Conservation (phyloP, 2,888 invertebrate genomes). For the Tigriopus californicus region DNA sequence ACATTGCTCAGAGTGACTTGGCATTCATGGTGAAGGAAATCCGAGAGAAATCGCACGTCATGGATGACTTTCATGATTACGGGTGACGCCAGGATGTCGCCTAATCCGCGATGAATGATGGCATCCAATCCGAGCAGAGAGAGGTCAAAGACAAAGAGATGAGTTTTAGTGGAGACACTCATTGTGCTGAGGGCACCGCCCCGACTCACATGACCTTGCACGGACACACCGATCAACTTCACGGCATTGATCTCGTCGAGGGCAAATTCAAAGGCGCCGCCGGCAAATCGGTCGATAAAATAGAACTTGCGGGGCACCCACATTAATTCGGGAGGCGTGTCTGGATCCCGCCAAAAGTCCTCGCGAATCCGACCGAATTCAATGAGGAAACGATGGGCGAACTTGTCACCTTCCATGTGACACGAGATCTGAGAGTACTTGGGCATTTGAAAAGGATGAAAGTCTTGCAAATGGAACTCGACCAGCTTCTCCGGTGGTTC, state of each 20-base stretch:
- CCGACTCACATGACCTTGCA: conserved; percentile 26
- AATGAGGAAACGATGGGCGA: not conserved
- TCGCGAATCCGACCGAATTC: not conserved
- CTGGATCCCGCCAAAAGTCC: not conserved
- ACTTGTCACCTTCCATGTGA: not conserved
- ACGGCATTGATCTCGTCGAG: conserved; percentile 17
- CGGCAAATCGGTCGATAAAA: not conserved
- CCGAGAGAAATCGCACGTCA: conserved; percentile 38
- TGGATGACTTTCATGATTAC: conserved; percentile 38
- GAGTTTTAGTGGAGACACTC: conserved; percentile 22
- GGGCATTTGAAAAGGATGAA: not conserved
- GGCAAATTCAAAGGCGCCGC: not conserved
- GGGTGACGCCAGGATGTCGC: conserved; percentile 30
- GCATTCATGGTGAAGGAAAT: conserved; percentile 22
- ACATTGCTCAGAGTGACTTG: not conserved
- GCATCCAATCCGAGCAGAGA: conserved; percentile 22
- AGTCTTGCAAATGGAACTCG: not conserved
- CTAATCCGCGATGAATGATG: conserved; percentile 29
- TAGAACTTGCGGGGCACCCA: not conserved
- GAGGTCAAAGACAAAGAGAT: conserved; percentile 27
- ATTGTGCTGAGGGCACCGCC: conserved; percentile 26
- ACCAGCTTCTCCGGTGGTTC: not conserved
- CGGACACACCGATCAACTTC: conserved; percentile 23
- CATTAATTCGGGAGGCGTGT: not conserved
- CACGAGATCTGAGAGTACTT: not conserved